Base-by-base conservation (phyloP, 2,888 invertebrate genomes). In the Balanococcus diminutus region DNA sequence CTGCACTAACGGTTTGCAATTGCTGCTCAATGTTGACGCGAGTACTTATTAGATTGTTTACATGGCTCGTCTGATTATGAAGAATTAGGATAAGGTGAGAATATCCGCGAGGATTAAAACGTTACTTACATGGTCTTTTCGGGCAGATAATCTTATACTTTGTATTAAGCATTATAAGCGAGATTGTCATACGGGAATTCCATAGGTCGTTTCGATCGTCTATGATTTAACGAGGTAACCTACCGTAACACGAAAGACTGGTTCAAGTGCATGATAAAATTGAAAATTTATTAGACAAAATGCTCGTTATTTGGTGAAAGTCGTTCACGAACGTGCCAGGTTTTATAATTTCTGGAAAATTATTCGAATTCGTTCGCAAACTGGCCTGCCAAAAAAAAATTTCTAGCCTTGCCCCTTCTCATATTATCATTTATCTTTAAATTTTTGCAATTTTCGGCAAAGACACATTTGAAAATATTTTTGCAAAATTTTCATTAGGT, bases 61-160 rank as follows among this genome's bases (percentile, higher is more conserved):
- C 14, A 28, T 25, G 28, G 61, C 51, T 67, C 28, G 61, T 67
- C 28, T n/a, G n/a, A n/a, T 67, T 67, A n/a, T 25, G 61, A 11
- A 25, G 36, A 75, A n/a, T 75, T 75, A 36, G 75, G 75, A 16
- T 75, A 75, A 75, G 75, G 75, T 75, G 75, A 75, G 75, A 75
- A 75, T 67, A 67, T 11, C 28, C 61, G n/a, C n/a, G 61, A 67
- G 61, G 61, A 67, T 67, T 67, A 67, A 67, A 28, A 67, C 28
- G 11, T 67, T 67, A 51, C 51, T 19, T 51, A 67, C 61, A 25
- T 28, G 16, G 46, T 46, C 46, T 46, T 36, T 46, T 46, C 46
- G 46, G 3, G n/a, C 11, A 67, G 11, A 67, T 67, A 67, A 28
- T 67, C 61, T 25, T 67, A 67, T 67, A 67, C n/a, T n/a, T 19